Evolutionary conservation across 2,888 invertebrate genomes (phyloP).

Genomic region (Agrotis exclamationis): DNA sequence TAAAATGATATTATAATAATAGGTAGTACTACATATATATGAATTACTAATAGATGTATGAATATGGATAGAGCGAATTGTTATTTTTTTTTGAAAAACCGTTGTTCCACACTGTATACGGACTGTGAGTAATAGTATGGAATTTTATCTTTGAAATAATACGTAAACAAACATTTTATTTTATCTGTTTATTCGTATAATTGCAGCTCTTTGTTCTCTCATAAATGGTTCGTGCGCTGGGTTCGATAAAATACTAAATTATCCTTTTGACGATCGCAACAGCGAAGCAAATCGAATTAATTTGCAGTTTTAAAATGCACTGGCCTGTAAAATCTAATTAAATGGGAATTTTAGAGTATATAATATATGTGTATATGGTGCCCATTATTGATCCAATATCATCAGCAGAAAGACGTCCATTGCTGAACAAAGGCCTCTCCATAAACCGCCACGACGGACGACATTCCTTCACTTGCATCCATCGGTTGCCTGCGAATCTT

Average conservation of each 20-base stretch:
- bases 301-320: slow-evolving; percentile 31
- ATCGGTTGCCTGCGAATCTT: too few relatives aligned
- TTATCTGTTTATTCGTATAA: background rate
- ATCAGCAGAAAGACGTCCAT: background rate
- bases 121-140: background rate
- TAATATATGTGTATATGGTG: too few relatives aligned
- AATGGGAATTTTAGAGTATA: background rate
- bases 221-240: slow-evolving; percentile 6
- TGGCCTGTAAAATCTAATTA: slow-evolving; percentile 9
- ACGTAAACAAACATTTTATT: slow-evolving; percentile 1
- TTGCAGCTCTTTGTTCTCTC: slow-evolving; percentile 20
- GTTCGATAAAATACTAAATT: slow-evolving; percentile 35
- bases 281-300: slow-evolving; percentile 30
- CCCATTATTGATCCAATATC: too few relatives aligned
- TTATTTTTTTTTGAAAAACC: too few relatives aligned
- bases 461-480: too few relatives aligned
- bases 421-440: too few relatives aligned
- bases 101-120: too few relatives aligned
- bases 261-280: slow-evolving; percentile 22
- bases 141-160: background rate
- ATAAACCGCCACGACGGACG: too few relatives aligned
- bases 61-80: too few relatives aligned
- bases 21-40: too few relatives aligned
- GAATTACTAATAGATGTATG: too few relatives aligned
- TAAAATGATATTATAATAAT: too few relatives aligned